phyloP scores from a whole-genome alignment of 2,888 invertebrate species.

The Cosmorhoe ocellata region DNA sequence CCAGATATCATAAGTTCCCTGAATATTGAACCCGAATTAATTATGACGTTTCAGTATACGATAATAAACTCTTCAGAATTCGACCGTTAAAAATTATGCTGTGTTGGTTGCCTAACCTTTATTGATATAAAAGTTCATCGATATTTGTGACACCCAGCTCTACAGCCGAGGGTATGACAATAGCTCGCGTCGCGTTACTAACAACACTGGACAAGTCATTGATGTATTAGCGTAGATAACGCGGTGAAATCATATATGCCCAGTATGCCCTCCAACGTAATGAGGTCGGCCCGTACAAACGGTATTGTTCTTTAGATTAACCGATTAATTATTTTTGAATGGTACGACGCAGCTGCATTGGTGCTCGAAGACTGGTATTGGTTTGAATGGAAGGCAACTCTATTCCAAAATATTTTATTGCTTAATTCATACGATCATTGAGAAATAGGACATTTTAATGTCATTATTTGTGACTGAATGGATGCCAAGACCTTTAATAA shows the following conservation, averaged over 20 bases:
- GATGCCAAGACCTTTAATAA: too few species aligned
- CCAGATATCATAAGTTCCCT: too few species aligned
- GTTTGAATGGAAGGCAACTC: slow-evolving; percentile 3
- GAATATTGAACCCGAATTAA: too few species aligned
- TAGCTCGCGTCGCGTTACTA: slow-evolving; percentile 64
- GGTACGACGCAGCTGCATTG: slow-evolving; percentile 24
- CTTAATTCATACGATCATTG: too few species aligned
- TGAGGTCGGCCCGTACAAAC: slow-evolving; percentile 51
- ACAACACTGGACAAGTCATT: slow-evolving; percentile 77
- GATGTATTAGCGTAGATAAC: slow-evolving; percentile 78
- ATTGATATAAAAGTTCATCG: slow-evolving; percentile 16
- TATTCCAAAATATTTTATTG: too few species aligned
- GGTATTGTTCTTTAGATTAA: slow-evolving; percentile 57
- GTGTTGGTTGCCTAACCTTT: not conserved
- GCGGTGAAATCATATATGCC: slow-evolving; percentile 73
- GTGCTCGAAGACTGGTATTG: slow-evolving; percentile 11
- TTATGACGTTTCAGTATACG: too few species aligned
- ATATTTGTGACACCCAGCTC: slow-evolving; percentile 19
- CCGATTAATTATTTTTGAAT: slow-evolving; percentile 51
- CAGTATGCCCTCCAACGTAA: slow-evolving; percentile 50
- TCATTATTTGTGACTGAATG: too few species aligned
- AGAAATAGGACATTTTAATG: too few species aligned
- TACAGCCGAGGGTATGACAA: slow-evolving; percentile 43
- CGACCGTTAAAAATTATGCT: too few species aligned
- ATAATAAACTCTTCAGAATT: too few species aligned